Evolutionary conservation across 2,113 vertebrate genomes (phyloP).

Genomic region (Epinephelus fuscoguttatus): DNA sequence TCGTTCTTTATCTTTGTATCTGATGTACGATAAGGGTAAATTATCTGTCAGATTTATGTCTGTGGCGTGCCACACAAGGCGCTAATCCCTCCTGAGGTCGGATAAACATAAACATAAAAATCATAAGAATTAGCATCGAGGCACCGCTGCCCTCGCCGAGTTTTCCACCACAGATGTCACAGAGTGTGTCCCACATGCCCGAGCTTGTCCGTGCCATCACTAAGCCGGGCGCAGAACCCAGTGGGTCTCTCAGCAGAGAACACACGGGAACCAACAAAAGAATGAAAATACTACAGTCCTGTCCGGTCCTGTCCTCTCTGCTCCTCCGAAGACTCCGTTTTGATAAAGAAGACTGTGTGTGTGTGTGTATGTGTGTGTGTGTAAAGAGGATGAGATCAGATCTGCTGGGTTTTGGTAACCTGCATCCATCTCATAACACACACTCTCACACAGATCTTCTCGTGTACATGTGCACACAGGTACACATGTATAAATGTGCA

Average conservation of each 20-base stretch:
- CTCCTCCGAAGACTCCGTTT: background rate
- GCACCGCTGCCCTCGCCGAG: background rate
- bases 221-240: slow-evolving; percentile 21
- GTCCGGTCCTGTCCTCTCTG: slow-evolving; percentile 65
- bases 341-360: slow-evolving; percentile 1
- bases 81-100: background rate
- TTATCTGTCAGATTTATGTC: background rate
- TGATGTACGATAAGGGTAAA: background rate
- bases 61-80: background rate
- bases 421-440: slow-evolving; percentile 4
- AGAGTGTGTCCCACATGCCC: slow-evolving; percentile 37
- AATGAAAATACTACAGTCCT: slow-evolving; percentile 61
- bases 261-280: slow-evolving; percentile 33
- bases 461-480: background rate
- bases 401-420: background rate
- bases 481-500: too few relatives aligned
- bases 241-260: background rate
- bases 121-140: background rate
- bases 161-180: slow-evolving; percentile 17
- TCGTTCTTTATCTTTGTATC: background rate
- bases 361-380: background rate
- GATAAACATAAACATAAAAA: background rate
- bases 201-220: slow-evolving; percentile 47
- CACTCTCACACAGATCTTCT: background rate
- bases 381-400: slow-evolving; percentile 15